Evolutionary conservation across 2,113 vertebrate species (phyloP), one percentile per base, ranked within the genome.

Genomic region (Seriola rivoliana): DNA sequence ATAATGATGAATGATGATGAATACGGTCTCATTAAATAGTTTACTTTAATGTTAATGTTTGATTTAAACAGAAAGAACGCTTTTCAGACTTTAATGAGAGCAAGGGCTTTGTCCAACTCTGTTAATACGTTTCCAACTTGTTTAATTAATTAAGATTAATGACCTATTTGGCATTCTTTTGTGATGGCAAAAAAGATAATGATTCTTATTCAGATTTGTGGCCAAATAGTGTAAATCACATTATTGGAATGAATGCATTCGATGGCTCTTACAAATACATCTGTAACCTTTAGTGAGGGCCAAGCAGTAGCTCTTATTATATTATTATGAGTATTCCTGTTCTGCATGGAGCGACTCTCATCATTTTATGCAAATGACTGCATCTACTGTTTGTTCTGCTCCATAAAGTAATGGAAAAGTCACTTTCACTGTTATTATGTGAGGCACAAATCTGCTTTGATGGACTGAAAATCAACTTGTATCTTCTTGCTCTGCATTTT

Each of bases 291-390:
- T 75, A 65, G 76, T 36, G 36, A 52, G 36, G 65, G 67, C 71
- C 44, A 57, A 57, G 73, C 79, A 54, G 76, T 48, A 78, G 78
- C 75, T 88, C 68, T 84, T 82, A 72, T 81, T 87, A 81, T 85
- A 79, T 81, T 86, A 82, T 83, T 85, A 84, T 77, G 73, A 66
- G 48, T 81, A 82, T 84, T 85, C 23, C 80, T 86, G 80, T 92
- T 93, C 75, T 87, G 87, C 92, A 93, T 91, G 78, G 64, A 85
- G 85, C 25, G 0, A 88, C 83, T 90, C 88, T 89, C 89, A 93
- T 94, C 89, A 93, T 90, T 91, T 92, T 94, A 94, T 95, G 92
- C 92, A 95, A 94, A 95, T 94, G 16, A 69, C 38, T 71, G 71
- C 87, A 90, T 94, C 84, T 82, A 77, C 79, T 88, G 89, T 89